Evolutionary conservation across 2,113 vertebrate species (phyloP).

Genomic region (Myrmophylax atrothorax): DNA sequence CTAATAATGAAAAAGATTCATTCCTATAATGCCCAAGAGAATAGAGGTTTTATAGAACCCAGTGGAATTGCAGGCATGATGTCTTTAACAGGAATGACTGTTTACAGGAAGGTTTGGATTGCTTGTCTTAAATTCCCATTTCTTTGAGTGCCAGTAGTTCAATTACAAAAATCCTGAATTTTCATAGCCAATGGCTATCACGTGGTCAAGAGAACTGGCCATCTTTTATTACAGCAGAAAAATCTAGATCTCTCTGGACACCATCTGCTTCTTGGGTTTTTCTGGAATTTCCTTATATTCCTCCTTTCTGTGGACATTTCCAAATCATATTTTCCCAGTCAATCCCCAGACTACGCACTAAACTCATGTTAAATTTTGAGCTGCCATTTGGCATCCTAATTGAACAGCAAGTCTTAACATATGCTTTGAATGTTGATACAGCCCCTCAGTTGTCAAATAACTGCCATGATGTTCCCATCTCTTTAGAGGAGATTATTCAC

Average conservation of each 20-base stretch:
- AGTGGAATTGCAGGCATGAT: background rate
- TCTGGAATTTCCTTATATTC: background rate
- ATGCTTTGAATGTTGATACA: background rate
- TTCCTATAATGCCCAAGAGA: conserved; percentile 1
- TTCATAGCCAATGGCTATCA: background rate
- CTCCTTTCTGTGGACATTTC: background rate
- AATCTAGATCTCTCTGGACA: background rate
- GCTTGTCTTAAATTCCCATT: background rate
- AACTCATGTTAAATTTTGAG: background rate
- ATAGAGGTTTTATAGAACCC: background rate
- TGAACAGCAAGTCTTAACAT: background rate
- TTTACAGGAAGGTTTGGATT: background rate
- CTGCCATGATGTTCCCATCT: background rate
- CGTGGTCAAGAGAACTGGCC: background rate
- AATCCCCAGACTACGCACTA: background rate
- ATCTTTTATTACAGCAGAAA: background rate
- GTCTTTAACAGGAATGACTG: background rate
- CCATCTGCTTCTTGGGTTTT: background rate
- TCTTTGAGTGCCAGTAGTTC: background rate
- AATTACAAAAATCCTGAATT: conserved; percentile 4
- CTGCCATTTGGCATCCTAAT: background rate
- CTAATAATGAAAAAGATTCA: background rate
- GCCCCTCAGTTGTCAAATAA: background rate
- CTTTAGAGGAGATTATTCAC: background rate
- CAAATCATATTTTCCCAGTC: background rate